Base-by-base conservation (phyloP, 2,888 invertebrate genomes). In the Pantelozetes paolii region DNA sequence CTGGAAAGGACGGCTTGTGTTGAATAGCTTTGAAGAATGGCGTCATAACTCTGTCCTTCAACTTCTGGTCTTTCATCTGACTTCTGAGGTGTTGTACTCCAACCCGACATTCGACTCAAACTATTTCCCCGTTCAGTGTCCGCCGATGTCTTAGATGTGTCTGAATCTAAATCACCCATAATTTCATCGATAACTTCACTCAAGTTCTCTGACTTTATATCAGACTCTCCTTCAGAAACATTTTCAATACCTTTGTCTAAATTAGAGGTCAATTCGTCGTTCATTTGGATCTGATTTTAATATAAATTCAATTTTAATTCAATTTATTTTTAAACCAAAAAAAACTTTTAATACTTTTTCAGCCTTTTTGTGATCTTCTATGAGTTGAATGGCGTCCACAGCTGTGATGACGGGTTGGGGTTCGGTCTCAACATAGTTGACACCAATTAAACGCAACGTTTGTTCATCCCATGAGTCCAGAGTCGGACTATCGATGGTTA, bases 391-490 rank as follows among this genome's bases (percentile, higher is more conserved):
- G 0, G 78, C 79, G 74, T 78, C 79, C 3, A 77, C 76, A 15
- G 78, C 79, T 13, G 77, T 76, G 73, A 77, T 76, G 1, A 78
- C 78, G 30, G 78, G 77, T 45, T 77, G 76, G n/a, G 76, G 75
- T 15, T 76, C 74, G 5, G 40, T 73, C 42, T 75, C 73, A 13
- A 91, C 90, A 1, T 89, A 88, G 90, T 92, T 92, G 71, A 92
- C 85, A 5, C 94, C 94, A 18, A 93, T 90, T 79, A 94, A 83
- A 81, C 90, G 86, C 50, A 96, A 83, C 0, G 94, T 90, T 54
- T 89, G 88, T 79, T 89, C 88, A 0, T 90, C 89, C 96, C 96
- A 97, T 73, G 88, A 87, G 83, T 96, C 96, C 0, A 96, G 84
- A 30, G 69, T 26, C n/a, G 70, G 62, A 23, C 71, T 71, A 67